Percentiles rank a stretch among this genome's conserved stretches.
Evolutionary conservation across 2,888 invertebrate species (phyloP).

Genomic region (Caradrina kadenii): DNA sequence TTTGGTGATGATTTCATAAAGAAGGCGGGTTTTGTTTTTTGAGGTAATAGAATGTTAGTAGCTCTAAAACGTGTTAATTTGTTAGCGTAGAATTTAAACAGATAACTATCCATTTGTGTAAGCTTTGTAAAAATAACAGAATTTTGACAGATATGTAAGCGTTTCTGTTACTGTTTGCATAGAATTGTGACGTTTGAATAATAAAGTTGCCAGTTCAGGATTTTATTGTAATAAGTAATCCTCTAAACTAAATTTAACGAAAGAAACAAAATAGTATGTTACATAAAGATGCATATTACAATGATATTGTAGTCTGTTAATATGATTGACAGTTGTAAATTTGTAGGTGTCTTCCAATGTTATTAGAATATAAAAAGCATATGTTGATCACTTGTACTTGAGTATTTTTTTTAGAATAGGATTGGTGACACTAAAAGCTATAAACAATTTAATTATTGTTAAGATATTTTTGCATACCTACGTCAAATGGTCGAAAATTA

Average conservation of each 20-base stretch:
- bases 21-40: conserved; percentile 36
- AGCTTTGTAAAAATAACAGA: background rate
- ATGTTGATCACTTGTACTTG: conserved; percentile 50
- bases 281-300: conserved; percentile 64
- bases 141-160: background rate
- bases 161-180: conserved; percentile 3
- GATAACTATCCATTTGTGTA: background rate
- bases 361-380: conserved; percentile 73
- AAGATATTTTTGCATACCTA: no score
- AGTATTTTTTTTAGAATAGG: conserved; percentile 22
- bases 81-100: conserved; percentile 3
- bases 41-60: conserved; percentile 29
- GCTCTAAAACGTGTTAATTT: conserved; percentile 6
- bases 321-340: conserved; percentile 85
- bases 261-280: conserved; percentile 40
- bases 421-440: conserved; percentile 22
- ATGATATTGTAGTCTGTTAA: conserved; percentile 71
- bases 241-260: conserved; percentile 42
- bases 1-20: conserved; percentile 39
- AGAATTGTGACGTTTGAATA: conserved; percentile 8
- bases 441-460: background rate
- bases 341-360: conserved; percentile 76
- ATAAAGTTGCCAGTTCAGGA: conserved; percentile 14
- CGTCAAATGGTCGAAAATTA: no score
- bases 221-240: background rate